Base-by-base conservation (phyloP, 2,888 invertebrate species). In the Ennomos fuscantarius region DNA sequence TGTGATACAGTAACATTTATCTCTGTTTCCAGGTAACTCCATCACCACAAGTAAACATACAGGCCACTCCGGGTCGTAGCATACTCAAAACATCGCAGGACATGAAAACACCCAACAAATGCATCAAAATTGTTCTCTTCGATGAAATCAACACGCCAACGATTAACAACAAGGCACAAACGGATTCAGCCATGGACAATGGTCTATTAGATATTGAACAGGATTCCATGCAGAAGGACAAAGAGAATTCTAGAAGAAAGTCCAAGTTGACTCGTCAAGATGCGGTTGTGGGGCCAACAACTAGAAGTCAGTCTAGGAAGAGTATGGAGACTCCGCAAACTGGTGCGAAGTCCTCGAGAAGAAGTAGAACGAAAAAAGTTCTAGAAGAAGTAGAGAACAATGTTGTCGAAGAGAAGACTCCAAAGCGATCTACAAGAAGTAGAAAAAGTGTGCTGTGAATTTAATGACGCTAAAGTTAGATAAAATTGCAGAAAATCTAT, bases 61-160 rank as follows among this genome's bases (percentile, higher is more conserved):
- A 70, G 37, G 87, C 87, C 0, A 90, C 90, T 0, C 90, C 91
- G 0, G 86, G 80, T 0, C 81, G 86, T 1, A 90, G 91, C 60
- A 90, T 91, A 37, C 79, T 91, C 2, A 91, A 91, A 45, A 73
- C 78, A 0, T 70, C 43, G 0, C 49, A 49, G 9, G 5, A 73
- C 0, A 66, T 61, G 1, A 73, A 78, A 61, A 66, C 79, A 0
- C 63, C 60, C n/a, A 81, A 80, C 12, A 87, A 87, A 50, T 82
- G 85, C 1, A 78, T 84, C 32, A 89, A 89, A 70, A 70, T 84
- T 0, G 89, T 90, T 0, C 72, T 89, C 0, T 90, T 91, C 57
- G 69, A 84, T 46, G 66, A 79, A 5, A 72, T 76, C 0, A 82
- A 84, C 45, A 32, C 47, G 0, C 58, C 41, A 8, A 33, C 33